Evolutionary conservation across 1,140 invertebrate species (phyloP).

Genomic region (Drosophila jambulina): DNA sequence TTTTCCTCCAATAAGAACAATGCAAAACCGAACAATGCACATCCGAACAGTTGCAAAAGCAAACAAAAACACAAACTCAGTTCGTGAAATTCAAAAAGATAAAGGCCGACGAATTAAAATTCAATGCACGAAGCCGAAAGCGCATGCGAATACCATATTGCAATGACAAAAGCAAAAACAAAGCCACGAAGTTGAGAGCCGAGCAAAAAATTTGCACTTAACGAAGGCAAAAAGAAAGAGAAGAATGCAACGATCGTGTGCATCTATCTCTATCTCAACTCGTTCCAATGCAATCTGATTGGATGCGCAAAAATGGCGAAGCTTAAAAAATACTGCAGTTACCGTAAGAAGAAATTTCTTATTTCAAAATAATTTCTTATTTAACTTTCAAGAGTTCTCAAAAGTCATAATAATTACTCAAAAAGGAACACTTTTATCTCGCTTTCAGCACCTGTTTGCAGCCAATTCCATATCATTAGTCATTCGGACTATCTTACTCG

Average conservation of each 20-base stretch:
- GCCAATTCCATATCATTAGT: constrained; percentile 37
- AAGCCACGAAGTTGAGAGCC: constrained; percentile 26
- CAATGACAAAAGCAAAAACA: constrained; percentile 28
- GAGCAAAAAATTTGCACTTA: constrained; percentile 17
- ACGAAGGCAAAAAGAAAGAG: constrained; percentile 14
- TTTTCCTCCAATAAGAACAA: constrained; percentile 23
- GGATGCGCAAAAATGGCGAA: constrained; percentile 57
- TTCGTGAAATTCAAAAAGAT: constrained; percentile 54
- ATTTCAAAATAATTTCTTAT: neutral
- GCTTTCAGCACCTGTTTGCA: constrained; percentile 38
- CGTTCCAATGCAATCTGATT: constrained; percentile 39
- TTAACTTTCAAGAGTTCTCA: neutral
- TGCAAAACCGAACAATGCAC: constrained; percentile 29
- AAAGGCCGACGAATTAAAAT: constrained; percentile 70
- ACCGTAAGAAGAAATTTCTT: neutral
- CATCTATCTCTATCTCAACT: constrained; percentile 4
- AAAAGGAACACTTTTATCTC: constrained; percentile 4
- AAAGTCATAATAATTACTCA: constrained; percentile 1
- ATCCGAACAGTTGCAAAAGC: constrained; percentile 2
- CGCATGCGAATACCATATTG: constrained; percentile 64
- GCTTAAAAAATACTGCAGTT: neutral
- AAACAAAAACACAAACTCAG: constrained; percentile 17
- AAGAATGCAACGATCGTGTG: constrained; percentile 32
- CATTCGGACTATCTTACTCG: constrained; percentile 44
- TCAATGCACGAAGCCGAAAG: constrained; percentile 67